Conservation (phyloP, 2,113 vertebrate genomes). For the Meriones unguiculatus region DNA sequence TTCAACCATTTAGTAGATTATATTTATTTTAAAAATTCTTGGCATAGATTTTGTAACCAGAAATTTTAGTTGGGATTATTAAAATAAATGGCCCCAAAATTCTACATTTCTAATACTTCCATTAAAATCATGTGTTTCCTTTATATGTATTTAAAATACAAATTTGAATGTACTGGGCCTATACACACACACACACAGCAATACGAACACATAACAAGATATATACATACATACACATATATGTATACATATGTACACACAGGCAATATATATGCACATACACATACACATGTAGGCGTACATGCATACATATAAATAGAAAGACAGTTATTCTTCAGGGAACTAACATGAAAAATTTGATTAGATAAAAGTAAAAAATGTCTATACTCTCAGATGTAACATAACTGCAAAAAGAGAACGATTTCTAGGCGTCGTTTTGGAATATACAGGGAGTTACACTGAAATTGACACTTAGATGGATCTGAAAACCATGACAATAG, state of each 20-base stretch:
- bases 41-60: neutral
- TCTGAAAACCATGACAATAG: conserved; percentile 70
- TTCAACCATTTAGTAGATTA: neutral
- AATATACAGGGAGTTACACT: conserved; percentile 68
- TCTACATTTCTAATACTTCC: neutral
- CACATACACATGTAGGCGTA: too few relatives aligned
- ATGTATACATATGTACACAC: neutral
- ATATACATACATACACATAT: neutral
- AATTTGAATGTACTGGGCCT: neutral
- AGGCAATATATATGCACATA: neutral
- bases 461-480: conserved; percentile 82
- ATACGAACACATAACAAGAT: neutral
- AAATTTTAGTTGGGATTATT: neutral
- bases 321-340: neutral
- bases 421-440: conserved; percentile 44
- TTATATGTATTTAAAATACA: neutral
- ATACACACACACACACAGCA: neutral
- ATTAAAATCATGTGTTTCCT: neutral
- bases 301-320: neutral
- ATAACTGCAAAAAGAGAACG: conserved; percentile 38
- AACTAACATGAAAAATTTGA: conserved; percentile 41
- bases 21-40: neutral
- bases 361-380: neutral
- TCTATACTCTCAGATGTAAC: neutral
- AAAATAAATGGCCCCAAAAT: neutral